Evolutionary conservation across 2,113 vertebrate species (phyloP).

Genomic region (Phaethon lepturus): DNA sequence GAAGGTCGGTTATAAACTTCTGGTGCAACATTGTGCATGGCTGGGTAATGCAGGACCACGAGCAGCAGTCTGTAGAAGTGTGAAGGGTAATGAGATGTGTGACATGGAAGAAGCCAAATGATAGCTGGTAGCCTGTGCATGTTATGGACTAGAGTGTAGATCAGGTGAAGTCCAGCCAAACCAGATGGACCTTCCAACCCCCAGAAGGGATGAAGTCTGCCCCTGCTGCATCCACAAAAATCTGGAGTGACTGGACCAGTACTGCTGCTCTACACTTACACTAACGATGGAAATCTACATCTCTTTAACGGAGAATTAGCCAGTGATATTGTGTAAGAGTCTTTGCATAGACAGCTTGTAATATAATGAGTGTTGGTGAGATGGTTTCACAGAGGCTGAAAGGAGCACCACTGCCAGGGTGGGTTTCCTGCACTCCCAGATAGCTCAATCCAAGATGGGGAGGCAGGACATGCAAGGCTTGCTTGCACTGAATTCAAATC

Average conservation of each 20-base stretch:
- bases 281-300: neutral
- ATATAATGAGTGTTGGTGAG: neutral
- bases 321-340: neutral
- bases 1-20: neutral
- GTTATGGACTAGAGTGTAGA: neutral
- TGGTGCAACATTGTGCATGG: neutral
- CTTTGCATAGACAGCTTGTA: neutral
- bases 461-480: neutral
- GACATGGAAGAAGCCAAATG: neutral
- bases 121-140: neutral
- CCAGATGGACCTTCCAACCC: too few relatives aligned
- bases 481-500: neutral
- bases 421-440: neutral
- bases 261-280: neutral
- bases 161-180: neutral
- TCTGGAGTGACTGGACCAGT: neutral
- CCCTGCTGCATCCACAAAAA: neutral
- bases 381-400: neutral
- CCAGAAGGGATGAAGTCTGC: neutral
- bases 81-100: neutral
- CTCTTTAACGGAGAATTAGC: neutral
- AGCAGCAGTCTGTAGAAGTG: neutral
- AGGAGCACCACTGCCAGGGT: neutral
- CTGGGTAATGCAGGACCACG: neutral
- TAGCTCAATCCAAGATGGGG: neutral